These are phyloP conservation scores for Propithecus coquereli DNA, from an alignment of 2,113 vertebrate species.

Conservation along the genomic window DNA sequence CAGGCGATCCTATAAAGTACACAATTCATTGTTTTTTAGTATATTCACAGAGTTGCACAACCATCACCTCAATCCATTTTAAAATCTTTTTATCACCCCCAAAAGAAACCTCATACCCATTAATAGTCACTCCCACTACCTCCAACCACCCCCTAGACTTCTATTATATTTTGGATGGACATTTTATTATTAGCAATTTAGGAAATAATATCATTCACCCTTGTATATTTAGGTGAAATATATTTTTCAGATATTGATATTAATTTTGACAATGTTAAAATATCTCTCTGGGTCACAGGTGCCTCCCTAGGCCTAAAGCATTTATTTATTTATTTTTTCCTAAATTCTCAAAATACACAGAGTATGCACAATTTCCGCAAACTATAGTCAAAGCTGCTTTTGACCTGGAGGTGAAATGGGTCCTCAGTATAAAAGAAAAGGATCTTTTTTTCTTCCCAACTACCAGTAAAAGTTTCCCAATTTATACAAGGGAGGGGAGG, in stretches of 20 bases:
- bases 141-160: not conserved
- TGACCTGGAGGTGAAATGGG: not conserved
- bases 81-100: not conserved
- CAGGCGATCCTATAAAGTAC: not conserved
- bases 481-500: not conserved
- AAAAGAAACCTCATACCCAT: not conserved
- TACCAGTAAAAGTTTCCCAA: not conserved
- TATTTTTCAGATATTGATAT: slow-evolving; percentile 9
- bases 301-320: not conserved
- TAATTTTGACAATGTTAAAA: slow-evolving; percentile 19
- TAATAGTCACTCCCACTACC: not conserved
- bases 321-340: too few relatives aligned
- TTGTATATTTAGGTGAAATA: not conserved
- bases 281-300: not conserved
- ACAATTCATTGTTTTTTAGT: not conserved
- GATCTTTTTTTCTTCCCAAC: not conserved
- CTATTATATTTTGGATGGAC: not conserved
- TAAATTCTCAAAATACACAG: slow-evolving; percentile 21
- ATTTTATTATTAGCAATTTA: slow-evolving; percentile 19
- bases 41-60: not conserved
- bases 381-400: slow-evolving; percentile 11
- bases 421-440: not conserved
- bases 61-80: not conserved
- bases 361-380: not conserved
- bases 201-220: slow-evolving; percentile 6